Conservation (phyloP, 2,113 vertebrate genomes). For the Pseudorectes ferrugineus region DNA sequence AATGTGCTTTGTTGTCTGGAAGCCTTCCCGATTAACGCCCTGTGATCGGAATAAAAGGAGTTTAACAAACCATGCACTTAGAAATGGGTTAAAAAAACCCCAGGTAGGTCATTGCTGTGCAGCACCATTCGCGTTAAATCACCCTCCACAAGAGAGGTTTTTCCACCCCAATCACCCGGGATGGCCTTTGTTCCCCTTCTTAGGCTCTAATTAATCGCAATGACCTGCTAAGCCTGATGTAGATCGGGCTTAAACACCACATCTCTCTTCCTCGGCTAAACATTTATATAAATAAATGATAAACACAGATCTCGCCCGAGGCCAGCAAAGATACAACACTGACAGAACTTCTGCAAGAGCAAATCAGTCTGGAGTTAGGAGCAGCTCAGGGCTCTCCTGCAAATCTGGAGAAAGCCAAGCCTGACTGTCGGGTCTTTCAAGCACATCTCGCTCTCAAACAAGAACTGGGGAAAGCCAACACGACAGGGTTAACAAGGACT, state of each 20-base stretch:
- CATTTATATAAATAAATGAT: constrained; percentile 1
- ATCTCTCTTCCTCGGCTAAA: constrained; percentile 2
- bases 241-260: constrained; percentile 15
- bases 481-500: neutral
- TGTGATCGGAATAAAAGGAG: neutral
- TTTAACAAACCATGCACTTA: neutral
- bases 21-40: neutral
- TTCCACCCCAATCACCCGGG: neutral
- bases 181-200: neutral
- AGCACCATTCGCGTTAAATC: neutral
- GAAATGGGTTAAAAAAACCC: neutral
- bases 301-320: neutral
- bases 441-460: neutral
- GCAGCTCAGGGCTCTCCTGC: neutral
- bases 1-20: neutral
- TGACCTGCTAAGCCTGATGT: neutral
- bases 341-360: neutral
- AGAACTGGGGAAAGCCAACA: accelerated
- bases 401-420: neutral
- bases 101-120: neutral
- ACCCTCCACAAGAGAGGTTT: neutral
- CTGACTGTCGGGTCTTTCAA: neutral
- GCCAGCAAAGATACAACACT: neutral
- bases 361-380: neutral
- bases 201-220: neutral